These are phyloP conservation scores for Ectemnius cavifrons DNA, from an alignment of 2,888 invertebrate species.

Conservation along the genomic window DNA sequence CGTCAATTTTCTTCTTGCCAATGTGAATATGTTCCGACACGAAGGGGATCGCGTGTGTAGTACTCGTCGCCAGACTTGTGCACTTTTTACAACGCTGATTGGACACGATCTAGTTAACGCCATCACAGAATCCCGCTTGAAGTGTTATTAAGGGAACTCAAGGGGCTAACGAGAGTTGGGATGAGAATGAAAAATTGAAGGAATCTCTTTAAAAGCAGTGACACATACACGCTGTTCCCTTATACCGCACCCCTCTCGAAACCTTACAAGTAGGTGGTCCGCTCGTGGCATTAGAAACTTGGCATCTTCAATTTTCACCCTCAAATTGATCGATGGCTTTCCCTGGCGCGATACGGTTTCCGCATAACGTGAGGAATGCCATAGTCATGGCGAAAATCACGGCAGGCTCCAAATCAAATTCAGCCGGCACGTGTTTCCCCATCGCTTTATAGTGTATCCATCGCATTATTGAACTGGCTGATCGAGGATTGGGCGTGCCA, in stretches of 20 bases:
- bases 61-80: constrained; percentile 45
- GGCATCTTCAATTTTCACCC: background rate
- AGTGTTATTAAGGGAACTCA: constrained; percentile 54
- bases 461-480: constrained; percentile 31
- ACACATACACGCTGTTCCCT: too few relatives aligned
- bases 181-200: constrained; percentile 40
- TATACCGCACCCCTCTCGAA: too few relatives aligned
- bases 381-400: constrained; percentile 37
- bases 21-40: constrained; percentile 55
- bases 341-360: background rate
- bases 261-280: background rate
- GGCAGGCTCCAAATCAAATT: constrained; percentile 20
- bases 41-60: constrained; percentile 56
- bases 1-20: constrained; percentile 62
- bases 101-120: constrained; percentile 63
- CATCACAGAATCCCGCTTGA: constrained; percentile 54
- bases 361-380: constrained; percentile 11
- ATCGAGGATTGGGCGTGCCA: constrained; percentile 33
- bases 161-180: constrained; percentile 52
- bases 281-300: background rate
- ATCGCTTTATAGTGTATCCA: constrained; percentile 15
- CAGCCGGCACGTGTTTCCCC: constrained; percentile 41
- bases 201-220: too few relatives aligned
- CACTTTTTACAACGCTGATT: constrained; percentile 56
- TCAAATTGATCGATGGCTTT: constrained; percentile 1